Base-by-base conservation (phyloP, 1,140 invertebrate species). In the Proctacanthus coquilletti region DNA sequence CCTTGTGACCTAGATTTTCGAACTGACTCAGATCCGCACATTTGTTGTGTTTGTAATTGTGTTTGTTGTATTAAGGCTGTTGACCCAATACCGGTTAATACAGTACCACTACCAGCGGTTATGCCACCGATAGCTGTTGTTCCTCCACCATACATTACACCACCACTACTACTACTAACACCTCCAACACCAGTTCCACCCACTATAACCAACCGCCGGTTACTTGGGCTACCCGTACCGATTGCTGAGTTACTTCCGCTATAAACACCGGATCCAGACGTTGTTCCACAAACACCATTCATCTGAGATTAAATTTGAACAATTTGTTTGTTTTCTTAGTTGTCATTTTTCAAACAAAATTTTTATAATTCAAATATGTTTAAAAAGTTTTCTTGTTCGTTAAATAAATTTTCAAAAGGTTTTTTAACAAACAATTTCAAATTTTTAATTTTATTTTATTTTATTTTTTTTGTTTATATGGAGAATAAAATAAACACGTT, bases 1-100 rank as follows among this genome's bases (percentile, higher is more conserved):
- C 83, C 83, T 82, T 86, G 82, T 65, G 76, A 80, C 64, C 81
- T 78, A 59, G 78, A 81, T 53, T 77, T 73, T 56, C 78, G 68
- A 57, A 72, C 68, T 36, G 57, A 53, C 29, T 64, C 59, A 34
- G 46, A 54, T 40, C 56, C 62, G 42, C 59, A n/a, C n/a, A n/a
- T n/a, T n/a, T n/a, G 15, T 32, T 32, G 30, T 32, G 30, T 5
- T 5, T 13, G 30, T 10, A 32, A 17, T 6, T 32, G 30, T 32
- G 9, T 10, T 32, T 6, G 13, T 32, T 32, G 23, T 27, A 13
- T 27, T 27, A 27, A 8, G 13, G 23, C 23, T 27, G 23, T 27
- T 9, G 8, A 8, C 8, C 23, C 23, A 13, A 32, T 10, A 32
- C 5, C 5, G 5, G 21, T 33, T n/a, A 18, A 34, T 39, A 20